Evolutionary conservation across 2,888 invertebrate genomes (phyloP).

Genomic region (Drosophila diplacantha): DNA sequence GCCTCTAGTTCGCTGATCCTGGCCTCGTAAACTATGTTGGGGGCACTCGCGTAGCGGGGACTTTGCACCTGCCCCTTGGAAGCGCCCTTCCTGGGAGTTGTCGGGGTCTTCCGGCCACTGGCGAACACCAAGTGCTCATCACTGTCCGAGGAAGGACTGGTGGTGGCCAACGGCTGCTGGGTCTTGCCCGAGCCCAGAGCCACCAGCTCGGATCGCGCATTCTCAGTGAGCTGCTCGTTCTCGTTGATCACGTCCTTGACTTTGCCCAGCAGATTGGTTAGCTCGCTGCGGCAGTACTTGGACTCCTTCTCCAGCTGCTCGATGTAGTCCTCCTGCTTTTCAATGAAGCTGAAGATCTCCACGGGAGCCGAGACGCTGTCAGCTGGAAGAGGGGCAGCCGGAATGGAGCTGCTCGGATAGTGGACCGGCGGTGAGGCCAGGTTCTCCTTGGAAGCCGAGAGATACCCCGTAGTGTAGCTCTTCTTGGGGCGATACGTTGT

Average conservation of each 20-base stretch:
- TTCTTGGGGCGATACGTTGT: constrained; percentile 66
- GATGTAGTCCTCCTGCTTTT: constrained; percentile 91
- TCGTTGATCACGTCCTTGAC: constrained; percentile 92
- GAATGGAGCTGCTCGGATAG: constrained; percentile 51
- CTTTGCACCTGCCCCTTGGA: constrained; percentile 59
- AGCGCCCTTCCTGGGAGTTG: constrained; percentile 58
- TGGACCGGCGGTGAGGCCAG: constrained; percentile 54
- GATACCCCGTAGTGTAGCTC: constrained; percentile 50
- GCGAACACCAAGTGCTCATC: constrained; percentile 74
- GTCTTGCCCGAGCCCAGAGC: constrained; percentile 76
- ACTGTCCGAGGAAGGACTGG: constrained; percentile 80
- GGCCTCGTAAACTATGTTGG: constrained; percentile 89
- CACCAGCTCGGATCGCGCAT: constrained; percentile 84
- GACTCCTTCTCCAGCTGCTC: constrained; percentile 91
- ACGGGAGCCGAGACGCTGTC: constrained; percentile 79
- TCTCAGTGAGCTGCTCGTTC: constrained; percentile 88
- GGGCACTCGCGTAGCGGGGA: constrained; percentile 82
- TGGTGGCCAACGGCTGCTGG: constrained; percentile 36
- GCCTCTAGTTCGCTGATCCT: constrained; percentile 91
- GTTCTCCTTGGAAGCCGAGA: constrained; percentile 73
- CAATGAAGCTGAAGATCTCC: constrained; percentile 88
- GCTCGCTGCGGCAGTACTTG: constrained; percentile 88
- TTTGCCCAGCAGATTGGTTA: constrained; percentile 86
- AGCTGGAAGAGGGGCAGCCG: constrained; percentile 52
- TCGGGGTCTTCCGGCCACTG: constrained; percentile 47